A percentile compares a stretch with the other conserved stretches of the same genome.
phyloP scores from a whole-genome alignment of 2,888 invertebrate genomes.

The Clistopyga incitator region DNA sequence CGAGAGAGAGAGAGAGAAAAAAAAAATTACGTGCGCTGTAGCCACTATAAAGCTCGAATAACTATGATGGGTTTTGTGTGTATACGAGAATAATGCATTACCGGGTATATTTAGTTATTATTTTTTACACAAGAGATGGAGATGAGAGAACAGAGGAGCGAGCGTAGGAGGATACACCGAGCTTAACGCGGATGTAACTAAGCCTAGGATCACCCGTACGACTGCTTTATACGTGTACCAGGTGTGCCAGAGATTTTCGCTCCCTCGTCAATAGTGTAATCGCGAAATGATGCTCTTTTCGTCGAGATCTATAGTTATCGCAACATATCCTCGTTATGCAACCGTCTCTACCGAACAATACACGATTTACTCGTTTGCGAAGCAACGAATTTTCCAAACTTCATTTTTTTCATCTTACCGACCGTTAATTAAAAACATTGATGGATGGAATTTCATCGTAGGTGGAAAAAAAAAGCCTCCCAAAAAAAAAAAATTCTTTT shows the following conservation, averaged over 20 bases:
- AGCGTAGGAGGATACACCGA: conserved; percentile 49
- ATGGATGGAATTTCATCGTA: neutral
- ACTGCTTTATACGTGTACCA: neutral
- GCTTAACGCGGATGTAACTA: conserved; percentile 38
- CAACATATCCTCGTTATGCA: conserved; percentile 13
- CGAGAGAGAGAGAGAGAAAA: conserved; percentile 10
- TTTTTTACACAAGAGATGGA: conserved; percentile 40
- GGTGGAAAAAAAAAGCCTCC: neutral
- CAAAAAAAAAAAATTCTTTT: neutral
- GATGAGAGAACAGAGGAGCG: conserved; percentile 23
- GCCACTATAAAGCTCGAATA: conserved; percentile 43
- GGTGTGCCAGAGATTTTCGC: neutral
- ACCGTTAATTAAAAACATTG: neutral
- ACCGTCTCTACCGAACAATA: neutral
- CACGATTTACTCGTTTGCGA: neutral
- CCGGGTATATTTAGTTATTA: conserved; percentile 51
- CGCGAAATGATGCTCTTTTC: conserved; percentile 36
- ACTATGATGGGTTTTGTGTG: conserved; percentile 55
- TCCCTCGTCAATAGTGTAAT: conserved; percentile 48
- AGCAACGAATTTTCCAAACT: neutral
- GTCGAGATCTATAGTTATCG: neutral
- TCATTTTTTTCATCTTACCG: neutral
- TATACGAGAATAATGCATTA: conserved; percentile 67
- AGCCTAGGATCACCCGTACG: conserved; percentile 6
- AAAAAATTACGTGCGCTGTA: conserved; percentile 12